phyloP scores from a whole-genome alignment of 2,797 vertebrate genomes.

The Sebastes glaucus region DNA sequence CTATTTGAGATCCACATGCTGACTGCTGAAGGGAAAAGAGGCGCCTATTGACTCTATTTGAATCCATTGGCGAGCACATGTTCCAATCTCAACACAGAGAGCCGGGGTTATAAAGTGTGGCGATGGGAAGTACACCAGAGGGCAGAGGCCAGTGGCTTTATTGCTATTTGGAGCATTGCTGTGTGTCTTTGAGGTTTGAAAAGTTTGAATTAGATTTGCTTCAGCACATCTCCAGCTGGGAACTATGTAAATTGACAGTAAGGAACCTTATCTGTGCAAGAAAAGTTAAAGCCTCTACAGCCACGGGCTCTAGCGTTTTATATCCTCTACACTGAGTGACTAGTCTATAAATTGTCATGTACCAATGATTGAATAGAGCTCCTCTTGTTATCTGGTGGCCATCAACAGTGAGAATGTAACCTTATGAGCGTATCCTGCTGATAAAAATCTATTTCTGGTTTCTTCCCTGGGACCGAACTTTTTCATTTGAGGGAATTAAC shows the following conservation, averaged over 20 bases:
- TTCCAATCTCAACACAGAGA: slow-evolving; percentile 62
- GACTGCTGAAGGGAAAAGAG: slow-evolving; percentile 72
- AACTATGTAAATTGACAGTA: slow-evolving; percentile 75
- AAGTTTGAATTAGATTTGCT: slow-evolving; percentile 79
- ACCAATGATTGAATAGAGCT: slow-evolving; percentile 40
- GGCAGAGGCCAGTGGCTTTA: slow-evolving; percentile 74
- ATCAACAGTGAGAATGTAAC: slow-evolving; percentile 58
- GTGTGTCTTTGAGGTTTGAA: slow-evolving; percentile 73
- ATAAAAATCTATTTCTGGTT: slow-evolving; percentile 67
- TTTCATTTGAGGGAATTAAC: slow-evolving; percentile 67
- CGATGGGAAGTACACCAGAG: slow-evolving; percentile 64
- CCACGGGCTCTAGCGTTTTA: slow-evolving; percentile 40
- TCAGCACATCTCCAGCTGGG: slow-evolving; percentile 77
- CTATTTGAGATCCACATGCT: slow-evolving; percentile 70
- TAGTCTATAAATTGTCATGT: slow-evolving; percentile 50
- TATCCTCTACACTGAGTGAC: slow-evolving; percentile 40
- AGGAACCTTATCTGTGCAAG: slow-evolving; percentile 66
- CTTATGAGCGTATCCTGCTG: slow-evolving; percentile 61
- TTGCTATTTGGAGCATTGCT: slow-evolving; percentile 68
- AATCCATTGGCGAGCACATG: slow-evolving; percentile 77
- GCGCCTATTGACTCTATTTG: slow-evolving; percentile 75
- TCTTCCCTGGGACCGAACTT: slow-evolving; percentile 42
- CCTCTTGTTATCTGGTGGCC: slow-evolving; percentile 58
- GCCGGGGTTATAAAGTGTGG: slow-evolving; percentile 67
- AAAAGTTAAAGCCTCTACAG: slow-evolving; percentile 53